phyloP scores from a whole-genome alignment of 2,113 vertebrate species.

The Neolamprologus devosi region DNA sequence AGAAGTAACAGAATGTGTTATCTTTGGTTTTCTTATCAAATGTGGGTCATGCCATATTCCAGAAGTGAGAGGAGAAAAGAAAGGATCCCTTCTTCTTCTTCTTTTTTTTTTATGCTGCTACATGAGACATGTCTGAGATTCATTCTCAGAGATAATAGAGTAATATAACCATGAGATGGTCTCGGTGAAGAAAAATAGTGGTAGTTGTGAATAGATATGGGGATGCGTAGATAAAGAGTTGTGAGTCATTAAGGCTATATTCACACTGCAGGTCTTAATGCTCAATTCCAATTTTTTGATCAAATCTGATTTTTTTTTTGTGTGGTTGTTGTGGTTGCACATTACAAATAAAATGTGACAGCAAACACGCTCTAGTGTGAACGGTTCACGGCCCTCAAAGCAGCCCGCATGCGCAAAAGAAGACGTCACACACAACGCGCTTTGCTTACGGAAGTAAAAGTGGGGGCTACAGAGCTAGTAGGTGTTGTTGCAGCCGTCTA shows the following conservation, averaged over 20 bases:
- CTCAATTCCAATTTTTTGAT: not conserved
- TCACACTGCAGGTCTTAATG: not conserved
- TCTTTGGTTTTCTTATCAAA: not conserved
- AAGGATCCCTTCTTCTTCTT: not conserved
- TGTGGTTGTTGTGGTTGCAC: not conserved
- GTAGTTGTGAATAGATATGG: not conserved
- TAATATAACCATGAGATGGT: not conserved
- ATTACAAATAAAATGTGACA: not conserved
- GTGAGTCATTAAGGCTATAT: accelerated
- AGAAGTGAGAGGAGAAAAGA: not conserved
- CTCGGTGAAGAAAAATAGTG: not conserved
- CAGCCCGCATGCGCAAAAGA: not conserved
- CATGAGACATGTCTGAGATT: conserved; percentile 5
- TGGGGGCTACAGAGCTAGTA: accelerated
- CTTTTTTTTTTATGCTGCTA: not conserved
- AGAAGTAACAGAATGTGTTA: not conserved
- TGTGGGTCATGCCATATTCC: not conserved
- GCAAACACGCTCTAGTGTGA: not conserved
- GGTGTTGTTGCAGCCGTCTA: not conserved
- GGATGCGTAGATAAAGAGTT: not conserved
- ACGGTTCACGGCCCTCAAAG: not conserved
- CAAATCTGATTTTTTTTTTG: not conserved
- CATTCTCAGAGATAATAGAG: conserved; percentile 9
- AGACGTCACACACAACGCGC: not conserved
- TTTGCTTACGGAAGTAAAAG: not conserved